Percentiles rank a stretch among this genome's conserved stretches.
These are phyloP conservation scores for Pantherophis guttatus DNA, from an alignment of 2,113 vertebrate species.

Conservation along the genomic window DNA sequence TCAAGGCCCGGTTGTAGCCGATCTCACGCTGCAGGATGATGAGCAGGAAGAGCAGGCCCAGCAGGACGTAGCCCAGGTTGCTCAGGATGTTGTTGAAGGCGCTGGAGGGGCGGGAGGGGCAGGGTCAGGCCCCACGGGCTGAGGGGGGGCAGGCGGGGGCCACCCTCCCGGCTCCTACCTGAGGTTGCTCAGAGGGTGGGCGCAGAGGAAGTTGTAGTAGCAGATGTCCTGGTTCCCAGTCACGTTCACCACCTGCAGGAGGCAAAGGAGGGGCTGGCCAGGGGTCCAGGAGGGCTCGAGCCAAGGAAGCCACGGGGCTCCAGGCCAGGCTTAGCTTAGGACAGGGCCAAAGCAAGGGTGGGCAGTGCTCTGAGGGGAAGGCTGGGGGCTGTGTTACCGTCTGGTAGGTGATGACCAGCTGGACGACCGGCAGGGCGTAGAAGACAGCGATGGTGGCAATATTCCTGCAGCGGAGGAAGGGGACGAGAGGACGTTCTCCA, in stretches of 20 bases:
- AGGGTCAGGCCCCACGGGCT: rapidly evolving
- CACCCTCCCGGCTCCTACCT: slow-evolving; percentile 69
- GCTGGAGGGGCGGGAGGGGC: slow-evolving; percentile 37
- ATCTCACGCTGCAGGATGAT: slow-evolving; percentile 91
- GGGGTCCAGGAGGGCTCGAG: neutral
- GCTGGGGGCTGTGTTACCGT: slow-evolving; percentile 71
- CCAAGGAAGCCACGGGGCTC: too few species aligned
- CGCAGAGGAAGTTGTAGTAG: slow-evolving; percentile 97
- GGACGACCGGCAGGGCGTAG: slow-evolving; percentile 91
- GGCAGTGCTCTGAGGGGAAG: too few species aligned
- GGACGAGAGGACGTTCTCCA: neutral
- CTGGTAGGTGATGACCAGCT: slow-evolving; percentile 98
- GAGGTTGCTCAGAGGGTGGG: slow-evolving; percentile 90
- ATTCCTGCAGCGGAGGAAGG: slow-evolving; percentile 75
- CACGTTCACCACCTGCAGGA: slow-evolving; percentile 87
- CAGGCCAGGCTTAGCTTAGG: neutral
- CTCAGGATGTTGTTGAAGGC: slow-evolving; percentile 99
- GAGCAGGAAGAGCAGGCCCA: slow-evolving; percentile 92
- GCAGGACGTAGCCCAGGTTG: slow-evolving; percentile 93
- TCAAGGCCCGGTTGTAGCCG: slow-evolving; percentile 82
- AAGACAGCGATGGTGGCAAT: slow-evolving; percentile 95
- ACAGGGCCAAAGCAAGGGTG: neutral
- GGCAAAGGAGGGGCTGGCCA: neutral
- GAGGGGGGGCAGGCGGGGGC: rapidly evolving
- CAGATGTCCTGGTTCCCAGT: slow-evolving; percentile 99